These are phyloP conservation scores for Stegastes partitus DNA, from an alignment of 2,113 vertebrate species.

Conservation along the genomic window DNA sequence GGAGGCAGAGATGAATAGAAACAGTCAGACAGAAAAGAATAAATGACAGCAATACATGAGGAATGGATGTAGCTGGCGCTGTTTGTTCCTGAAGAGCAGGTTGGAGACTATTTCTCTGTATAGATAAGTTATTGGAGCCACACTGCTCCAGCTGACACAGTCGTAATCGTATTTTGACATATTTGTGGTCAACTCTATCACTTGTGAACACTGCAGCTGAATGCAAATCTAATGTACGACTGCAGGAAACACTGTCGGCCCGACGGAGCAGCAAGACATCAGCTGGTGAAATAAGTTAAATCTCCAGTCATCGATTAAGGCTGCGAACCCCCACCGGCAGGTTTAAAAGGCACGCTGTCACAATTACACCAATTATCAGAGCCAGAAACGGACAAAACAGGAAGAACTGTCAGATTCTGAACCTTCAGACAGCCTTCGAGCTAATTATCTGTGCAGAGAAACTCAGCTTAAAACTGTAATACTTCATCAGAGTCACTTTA, in stretches of 20 bases:
- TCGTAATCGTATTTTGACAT: constrained; percentile 1
- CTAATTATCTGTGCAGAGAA: no score
- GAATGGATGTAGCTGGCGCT: constrained; percentile 28
- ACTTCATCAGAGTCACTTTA: no score
- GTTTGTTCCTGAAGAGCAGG: constrained; percentile 53
- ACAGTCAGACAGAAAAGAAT: constrained; percentile 35
- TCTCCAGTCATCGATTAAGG: no score
- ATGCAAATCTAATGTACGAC: background rate
- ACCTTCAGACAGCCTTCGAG: no score
- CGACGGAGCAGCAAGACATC: background rate
- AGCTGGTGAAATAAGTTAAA: no score
- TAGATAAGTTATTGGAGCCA: constrained; percentile 24
- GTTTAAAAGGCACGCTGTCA: no score
- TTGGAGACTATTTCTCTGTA: constrained; percentile 32
- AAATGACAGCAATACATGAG: constrained; percentile 39
- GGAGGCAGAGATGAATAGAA: constrained; percentile 38
- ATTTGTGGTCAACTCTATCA: constrained; percentile 1
- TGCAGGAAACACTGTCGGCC: background rate
- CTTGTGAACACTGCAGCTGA: constrained; percentile 1
- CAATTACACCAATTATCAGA: no score
- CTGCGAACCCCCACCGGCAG: no score
- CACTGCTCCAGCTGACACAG: constrained; percentile 3
- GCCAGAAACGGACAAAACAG: no score
- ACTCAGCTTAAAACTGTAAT: no score
- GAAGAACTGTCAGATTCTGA: no score